These are phyloP conservation scores for Mesoligia furuncula DNA, from an alignment of 2,888 invertebrate species.

Conservation along the genomic window DNA sequence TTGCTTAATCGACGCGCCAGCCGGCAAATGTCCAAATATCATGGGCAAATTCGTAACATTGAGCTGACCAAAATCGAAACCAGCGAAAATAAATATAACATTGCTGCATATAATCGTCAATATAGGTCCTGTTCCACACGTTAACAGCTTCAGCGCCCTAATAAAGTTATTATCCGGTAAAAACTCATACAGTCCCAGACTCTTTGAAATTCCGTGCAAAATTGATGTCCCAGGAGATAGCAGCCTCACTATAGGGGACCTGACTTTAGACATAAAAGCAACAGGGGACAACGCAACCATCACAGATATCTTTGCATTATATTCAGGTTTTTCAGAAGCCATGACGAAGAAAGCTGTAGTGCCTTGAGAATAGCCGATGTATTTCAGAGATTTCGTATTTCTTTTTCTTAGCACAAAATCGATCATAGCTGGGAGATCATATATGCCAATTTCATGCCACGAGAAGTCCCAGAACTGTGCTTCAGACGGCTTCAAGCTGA, in stretches of 20 bases:
- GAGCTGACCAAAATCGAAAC: constrained; percentile 89
- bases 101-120: constrained; percentile 90
- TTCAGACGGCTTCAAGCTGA: constrained; percentile 77
- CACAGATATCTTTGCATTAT: constrained; percentile 88
- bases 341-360: constrained; percentile 91
- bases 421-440: constrained; percentile 95
- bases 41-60: constrained; percentile 91
- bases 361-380: constrained; percentile 94
- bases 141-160: constrained; percentile 79
- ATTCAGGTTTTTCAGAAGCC: constrained; percentile 88
- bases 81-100: constrained; percentile 90
- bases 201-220: constrained; percentile 70
- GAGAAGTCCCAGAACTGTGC: constrained; percentile 92
- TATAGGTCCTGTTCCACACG: constrained; percentile 84
- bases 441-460: constrained; percentile 95
- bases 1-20: constrained; percentile 89
- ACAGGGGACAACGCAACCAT: constrained; percentile 91
- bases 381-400: constrained; percentile 87
- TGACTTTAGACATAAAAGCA: constrained; percentile 85
- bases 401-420: constrained; percentile 92
- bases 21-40: constrained; percentile 88
- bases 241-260: constrained; percentile 78
- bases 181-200: constrained; percentile 91
- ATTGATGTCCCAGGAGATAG: constrained; percentile 74
- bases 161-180: constrained; percentile 90